phyloP scores from a whole-genome alignment of 1,140 invertebrate species.

The Macrostomum lignano region DNA sequence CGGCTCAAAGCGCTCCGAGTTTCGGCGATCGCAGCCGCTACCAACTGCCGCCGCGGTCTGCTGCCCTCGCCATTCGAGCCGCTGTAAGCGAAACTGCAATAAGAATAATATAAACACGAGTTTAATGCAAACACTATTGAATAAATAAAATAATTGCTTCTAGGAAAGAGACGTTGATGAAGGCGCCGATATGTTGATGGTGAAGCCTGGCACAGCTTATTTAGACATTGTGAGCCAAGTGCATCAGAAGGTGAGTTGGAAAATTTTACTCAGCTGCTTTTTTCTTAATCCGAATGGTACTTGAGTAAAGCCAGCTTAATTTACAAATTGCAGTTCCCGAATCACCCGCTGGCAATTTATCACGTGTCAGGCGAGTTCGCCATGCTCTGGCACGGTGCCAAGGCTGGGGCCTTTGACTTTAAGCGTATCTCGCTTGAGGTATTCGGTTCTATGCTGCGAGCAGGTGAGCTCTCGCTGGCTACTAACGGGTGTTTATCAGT shows the following conservation, averaged over 20 bases:
- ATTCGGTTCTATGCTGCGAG: too few species aligned
- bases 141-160: too few species aligned
- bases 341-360: constrained; percentile 57
- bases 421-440: too few species aligned
- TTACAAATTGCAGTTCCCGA: constrained; percentile 32
- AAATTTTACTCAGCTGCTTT: background rate
- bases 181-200: constrained; percentile 86
- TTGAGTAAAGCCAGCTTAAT: background rate
- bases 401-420: constrained; percentile 39
- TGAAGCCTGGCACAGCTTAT: constrained; percentile 73
- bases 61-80: constrained; percentile 53
- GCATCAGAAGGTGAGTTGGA: constrained; percentile 35
- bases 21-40: constrained; percentile 68
- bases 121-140: too few species aligned
- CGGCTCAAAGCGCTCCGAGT: constrained; percentile 56
- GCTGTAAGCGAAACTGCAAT: too few species aligned
- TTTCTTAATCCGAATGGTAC: background rate
- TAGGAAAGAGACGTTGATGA: constrained; percentile 59
- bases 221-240: constrained; percentile 59
- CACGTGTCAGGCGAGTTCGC: constrained; percentile 77
- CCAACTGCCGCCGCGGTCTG: constrained; percentile 57
- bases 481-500: too few species aligned
- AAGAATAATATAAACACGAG: background rate
- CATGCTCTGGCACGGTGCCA: constrained; percentile 47
- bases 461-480: too few species aligned